Evolutionary conservation across 1,140 invertebrate genomes (phyloP).

Genomic region (Macrobrachium rosenbergii): DNA sequence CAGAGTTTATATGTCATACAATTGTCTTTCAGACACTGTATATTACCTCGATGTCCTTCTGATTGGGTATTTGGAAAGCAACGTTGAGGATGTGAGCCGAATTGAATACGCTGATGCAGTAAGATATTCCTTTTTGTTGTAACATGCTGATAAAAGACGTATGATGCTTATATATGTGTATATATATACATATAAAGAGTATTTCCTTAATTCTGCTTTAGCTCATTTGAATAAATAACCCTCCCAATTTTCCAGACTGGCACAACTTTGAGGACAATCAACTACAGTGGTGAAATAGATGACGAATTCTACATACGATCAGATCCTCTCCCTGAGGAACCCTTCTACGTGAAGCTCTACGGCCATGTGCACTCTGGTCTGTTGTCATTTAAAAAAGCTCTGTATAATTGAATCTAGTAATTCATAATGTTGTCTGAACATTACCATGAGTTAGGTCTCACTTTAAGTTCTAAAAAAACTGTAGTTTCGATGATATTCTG

Average conservation of each 20-base stretch:
- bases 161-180: neutral
- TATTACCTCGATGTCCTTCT: constrained; percentile 53
- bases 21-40: constrained; percentile 38
- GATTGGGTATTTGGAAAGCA: constrained; percentile 48
- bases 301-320: constrained; percentile 57
- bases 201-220: neutral
- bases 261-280: neutral
- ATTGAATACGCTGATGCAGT: constrained; percentile 50
- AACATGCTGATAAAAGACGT: neutral
- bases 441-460: too few relatives aligned
- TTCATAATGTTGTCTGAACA: too few relatives aligned
- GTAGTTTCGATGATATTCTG: too few relatives aligned
- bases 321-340: constrained; percentile 46
- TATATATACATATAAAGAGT: neutral
- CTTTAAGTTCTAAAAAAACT: too few relatives aligned
- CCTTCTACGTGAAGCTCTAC: constrained; percentile 45
- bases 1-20: neutral
- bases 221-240: too few relatives aligned
- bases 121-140: neutral
- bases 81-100: constrained; percentile 25
- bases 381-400: too few relatives aligned
- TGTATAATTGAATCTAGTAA: too few relatives aligned
- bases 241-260: neutral
- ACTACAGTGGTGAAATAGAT: constrained; percentile 38
- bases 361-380: constrained; percentile 37